A percentile compares a stretch with the other conserved stretches of the same genome.
These are phyloP conservation scores for Smittia sp. DNA, from an alignment of 2,888 invertebrate species.

Conservation along the genomic window DNA sequence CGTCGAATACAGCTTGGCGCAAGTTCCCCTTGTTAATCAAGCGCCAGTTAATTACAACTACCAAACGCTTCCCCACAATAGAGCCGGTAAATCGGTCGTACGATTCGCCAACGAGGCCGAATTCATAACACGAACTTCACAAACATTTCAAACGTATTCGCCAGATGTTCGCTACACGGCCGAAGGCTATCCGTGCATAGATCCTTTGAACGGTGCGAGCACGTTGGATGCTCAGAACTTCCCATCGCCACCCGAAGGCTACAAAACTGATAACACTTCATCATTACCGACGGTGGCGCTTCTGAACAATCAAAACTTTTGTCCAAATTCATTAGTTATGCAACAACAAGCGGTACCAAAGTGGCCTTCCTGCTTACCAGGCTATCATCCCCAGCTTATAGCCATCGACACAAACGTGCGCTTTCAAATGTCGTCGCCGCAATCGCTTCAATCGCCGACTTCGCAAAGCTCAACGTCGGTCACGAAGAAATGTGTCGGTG, in stretches of 20 bases:
- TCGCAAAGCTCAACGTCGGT: conserved; percentile 46
- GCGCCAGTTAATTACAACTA: conserved; percentile 57
- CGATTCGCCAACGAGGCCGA: conserved; percentile 66
- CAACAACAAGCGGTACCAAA: conserved; percentile 46
- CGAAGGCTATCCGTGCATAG: conserved; percentile 70
- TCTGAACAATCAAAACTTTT: conserved; percentile 43
- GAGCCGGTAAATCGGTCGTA: conserved; percentile 57
- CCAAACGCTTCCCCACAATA: conserved; percentile 74
- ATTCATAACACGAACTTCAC: conserved; percentile 58
- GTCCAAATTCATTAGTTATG: conserved; percentile 45
- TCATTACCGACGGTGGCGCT: conserved; percentile 50
- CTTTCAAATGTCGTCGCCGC: conserved; percentile 31
- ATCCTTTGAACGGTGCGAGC: conserved; percentile 48
- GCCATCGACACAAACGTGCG: conserved; percentile 45
- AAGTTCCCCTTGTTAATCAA: conserved; percentile 50
- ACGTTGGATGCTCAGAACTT: conserved; percentile 58
- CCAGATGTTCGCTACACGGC: conserved; percentile 67
- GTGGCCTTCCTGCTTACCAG: conserved; percentile 58
- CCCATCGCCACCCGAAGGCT: conserved; percentile 69
- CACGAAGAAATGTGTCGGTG: conserved; percentile 61
- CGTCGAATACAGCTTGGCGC: conserved; percentile 67
- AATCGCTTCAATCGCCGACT: conserved; percentile 31
- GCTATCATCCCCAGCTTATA: conserved; percentile 50
- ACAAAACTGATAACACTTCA: conserved; percentile 58
- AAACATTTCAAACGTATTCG: conserved; percentile 57